phyloP scores from a whole-genome alignment of 2,888 invertebrate species.

The Volucella inanis region DNA sequence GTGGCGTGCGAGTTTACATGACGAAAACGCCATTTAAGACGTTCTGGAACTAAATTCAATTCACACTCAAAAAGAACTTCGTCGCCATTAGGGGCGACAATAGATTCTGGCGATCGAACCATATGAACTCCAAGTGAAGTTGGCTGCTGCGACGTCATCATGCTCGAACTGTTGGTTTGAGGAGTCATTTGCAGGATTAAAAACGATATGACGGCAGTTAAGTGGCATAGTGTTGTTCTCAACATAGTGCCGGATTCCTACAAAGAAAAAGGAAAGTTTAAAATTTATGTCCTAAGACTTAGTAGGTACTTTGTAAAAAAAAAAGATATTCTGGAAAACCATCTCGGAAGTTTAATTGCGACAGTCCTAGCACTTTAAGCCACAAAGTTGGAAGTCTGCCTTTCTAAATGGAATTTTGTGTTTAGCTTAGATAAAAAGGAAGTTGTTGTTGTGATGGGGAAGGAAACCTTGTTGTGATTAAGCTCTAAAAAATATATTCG shows the following conservation, averaged over 20 bases:
- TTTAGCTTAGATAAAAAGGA: too few relatives aligned
- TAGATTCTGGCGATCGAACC: constrained; percentile 90
- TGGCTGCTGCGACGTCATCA: constrained; percentile 71
- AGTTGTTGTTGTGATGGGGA: too few relatives aligned
- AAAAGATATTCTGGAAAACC: too few relatives aligned
- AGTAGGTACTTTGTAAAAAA: too few relatives aligned
- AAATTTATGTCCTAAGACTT: neutral
- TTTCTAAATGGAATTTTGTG: too few relatives aligned
- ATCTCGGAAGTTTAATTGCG: too few relatives aligned
- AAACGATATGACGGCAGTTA: constrained; percentile 48
- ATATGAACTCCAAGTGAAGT: constrained; percentile 86
- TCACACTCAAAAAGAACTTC: constrained; percentile 92
- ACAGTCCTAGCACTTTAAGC: too few relatives aligned
- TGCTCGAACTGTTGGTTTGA: constrained; percentile 46
- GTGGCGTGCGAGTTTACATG: constrained; percentile 82
- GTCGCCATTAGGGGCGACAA: constrained; percentile 91
- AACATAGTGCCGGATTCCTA: constrained; percentile 51
- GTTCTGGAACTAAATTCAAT: constrained; percentile 90
- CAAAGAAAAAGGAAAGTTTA: constrained; percentile 25
- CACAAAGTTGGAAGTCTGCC: too few relatives aligned
- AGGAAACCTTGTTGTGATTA: too few relatives aligned
- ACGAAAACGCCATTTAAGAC: constrained; percentile 91
- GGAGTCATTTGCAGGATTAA: constrained; percentile 32
- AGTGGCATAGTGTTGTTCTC: constrained; percentile 38
- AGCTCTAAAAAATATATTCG: too few relatives aligned